These are phyloP conservation scores for Aspiorhynchus laticeps DNA, from an alignment of 2,113 vertebrate genomes.

Conservation along the genomic window DNA sequence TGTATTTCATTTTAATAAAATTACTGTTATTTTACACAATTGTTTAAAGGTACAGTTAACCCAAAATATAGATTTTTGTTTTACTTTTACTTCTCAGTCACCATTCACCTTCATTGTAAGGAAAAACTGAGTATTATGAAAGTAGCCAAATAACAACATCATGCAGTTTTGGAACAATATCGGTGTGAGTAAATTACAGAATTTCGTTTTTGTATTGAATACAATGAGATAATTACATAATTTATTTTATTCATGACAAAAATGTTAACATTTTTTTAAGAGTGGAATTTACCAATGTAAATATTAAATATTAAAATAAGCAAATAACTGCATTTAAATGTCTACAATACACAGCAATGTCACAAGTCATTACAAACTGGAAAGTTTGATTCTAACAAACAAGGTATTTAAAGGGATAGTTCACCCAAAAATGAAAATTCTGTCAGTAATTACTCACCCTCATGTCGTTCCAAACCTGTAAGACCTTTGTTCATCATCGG, in stretches of 20 bases:
- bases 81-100: not conserved
- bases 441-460: too few species aligned
- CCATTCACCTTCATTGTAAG: not conserved
- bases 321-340: conserved; percentile 10
- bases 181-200: not conserved
- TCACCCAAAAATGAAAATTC: too few species aligned
- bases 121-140: not conserved
- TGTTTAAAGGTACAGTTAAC: not conserved
- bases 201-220: not conserved
- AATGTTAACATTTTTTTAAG: not conserved
- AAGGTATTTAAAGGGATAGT: not conserved
- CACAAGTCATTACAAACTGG: not conserved
- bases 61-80: not conserved
- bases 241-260: not conserved
- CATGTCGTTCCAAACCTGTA: too few species aligned
- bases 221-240: not conserved
- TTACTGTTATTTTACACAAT: not conserved
- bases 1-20: not conserved
- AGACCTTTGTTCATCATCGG: too few species aligned
- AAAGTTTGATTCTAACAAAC: not conserved
- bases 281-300: not conserved
- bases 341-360: not conserved
- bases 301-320: not conserved
- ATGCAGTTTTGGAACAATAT: not conserved
- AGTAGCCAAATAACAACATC: not conserved